A percentile compares a stretch with the other conserved stretches of the same genome.
These are phyloP conservation scores for Xestia c-nigrum DNA, from an alignment of 2,888 invertebrate genomes.

Conservation along the genomic window DNA sequence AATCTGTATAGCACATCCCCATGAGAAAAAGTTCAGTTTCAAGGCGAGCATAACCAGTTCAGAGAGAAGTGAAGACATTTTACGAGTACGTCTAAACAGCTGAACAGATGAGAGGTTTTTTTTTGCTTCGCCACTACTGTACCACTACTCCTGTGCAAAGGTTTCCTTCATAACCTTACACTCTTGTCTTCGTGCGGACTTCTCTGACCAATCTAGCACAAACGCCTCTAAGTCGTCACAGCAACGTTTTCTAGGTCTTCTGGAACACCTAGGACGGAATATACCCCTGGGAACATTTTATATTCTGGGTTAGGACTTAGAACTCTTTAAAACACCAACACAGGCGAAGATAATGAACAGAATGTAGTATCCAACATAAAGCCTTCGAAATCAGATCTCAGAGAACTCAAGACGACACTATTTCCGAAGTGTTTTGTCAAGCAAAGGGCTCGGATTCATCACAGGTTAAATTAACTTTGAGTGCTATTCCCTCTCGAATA, in stretches of 20 bases:
- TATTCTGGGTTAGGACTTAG: neutral
- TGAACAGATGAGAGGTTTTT: neutral
- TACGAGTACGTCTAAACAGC: neutral
- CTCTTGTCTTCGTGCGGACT: no score
- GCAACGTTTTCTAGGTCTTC: no score
- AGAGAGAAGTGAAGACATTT: neutral
- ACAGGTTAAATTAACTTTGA: slow-evolving; percentile 48
- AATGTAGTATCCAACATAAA: neutral
- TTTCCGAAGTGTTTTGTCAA: slow-evolving; percentile 49
- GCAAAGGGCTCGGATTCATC: slow-evolving; percentile 50
- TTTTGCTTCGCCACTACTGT: no score
- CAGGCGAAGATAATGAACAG: neutral
- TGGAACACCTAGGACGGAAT: no score
- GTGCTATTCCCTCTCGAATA: slow-evolving; percentile 34
- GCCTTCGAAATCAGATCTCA: slow-evolving; percentile 18
- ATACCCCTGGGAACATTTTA: neutral
- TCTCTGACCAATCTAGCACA: no score
- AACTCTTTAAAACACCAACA: neutral
- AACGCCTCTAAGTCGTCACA: no score
- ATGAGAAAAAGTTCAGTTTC: no score
- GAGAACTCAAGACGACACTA: slow-evolving; percentile 33
- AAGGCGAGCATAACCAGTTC: no score
- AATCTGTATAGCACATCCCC: no score
- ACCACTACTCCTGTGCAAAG: no score
- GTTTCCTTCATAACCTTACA: no score